Evolutionary conservation across 2,113 vertebrate genomes (phyloP), one percentile per base, ranked within the genome.

Genomic region (Oxygymnocypris stewartii): DNA sequence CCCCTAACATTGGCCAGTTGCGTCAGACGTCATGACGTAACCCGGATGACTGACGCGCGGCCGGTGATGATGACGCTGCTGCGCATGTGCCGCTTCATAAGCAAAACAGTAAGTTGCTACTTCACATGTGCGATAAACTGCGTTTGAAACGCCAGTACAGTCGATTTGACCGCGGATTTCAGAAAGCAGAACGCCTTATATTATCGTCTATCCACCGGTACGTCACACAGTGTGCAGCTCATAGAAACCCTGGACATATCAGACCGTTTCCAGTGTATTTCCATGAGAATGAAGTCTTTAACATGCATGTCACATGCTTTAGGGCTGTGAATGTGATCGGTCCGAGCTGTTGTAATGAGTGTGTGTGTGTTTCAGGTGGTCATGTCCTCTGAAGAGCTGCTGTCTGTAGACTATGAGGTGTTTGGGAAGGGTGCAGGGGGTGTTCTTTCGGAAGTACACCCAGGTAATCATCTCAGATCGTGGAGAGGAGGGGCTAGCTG

Each of bases 371-470:
- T 91, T 35, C 25, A 85, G 91, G 10, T 63, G 51, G 85, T 13
- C 85, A 98, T 98, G 97, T 95, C 95, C 44, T 91, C 37, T 25
- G 92, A 95, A 84, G 94, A 93, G 0, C 85, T 98, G 1, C 7
- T 98, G 54, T 97, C 97, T 0, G 95, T 98, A 93, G 96, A 99
- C 88, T 99, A 97, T 88, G 97, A 99, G 90, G 91, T 98, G 87
- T 96, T 88, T 91, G 97, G n/a, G 97, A 79, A 96, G 91, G 90
- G 97, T 99, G 71, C 97, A 99, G 93, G 96, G 97, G 31, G 97
- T 99, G 65, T 99, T 98, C 93, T 98, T 98, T 91, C 96, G 97
- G 82, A 99, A 98, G 92, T 95, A 97, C 92, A 97, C 98, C 0
- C 97, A 99, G 95, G 97, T 98, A 92, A 74, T 20, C 1, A 3